Base-by-base conservation (phyloP, 1,140 invertebrate species). In the Hesperophylax magnus region DNA sequence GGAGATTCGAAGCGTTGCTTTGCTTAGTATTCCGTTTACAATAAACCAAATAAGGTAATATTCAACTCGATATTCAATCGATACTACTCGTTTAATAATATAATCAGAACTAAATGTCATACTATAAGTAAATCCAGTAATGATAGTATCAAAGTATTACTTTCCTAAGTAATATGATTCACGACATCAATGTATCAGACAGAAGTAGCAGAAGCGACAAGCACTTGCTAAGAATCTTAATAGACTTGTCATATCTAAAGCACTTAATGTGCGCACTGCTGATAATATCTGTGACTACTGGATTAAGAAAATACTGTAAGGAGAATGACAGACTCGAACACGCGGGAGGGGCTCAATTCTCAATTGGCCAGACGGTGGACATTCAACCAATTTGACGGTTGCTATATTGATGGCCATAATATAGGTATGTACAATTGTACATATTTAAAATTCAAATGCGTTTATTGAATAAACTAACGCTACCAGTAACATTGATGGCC, bases 211-310 rank as follows among this genome's bases (percentile, higher is more conserved):
- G 27, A 27, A 31, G 24, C 22, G 22, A 65, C 63, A 65, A 65
- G 58, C 58, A 24, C 18, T 61, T 61, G 58, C 58, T 24, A 61
- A 65, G 22, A 27, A 47, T 71, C n/a, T 39, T 52, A 31, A 67
- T 67, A 67, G 11, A 67, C 24, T 31, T 34, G 63, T 67, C 63
- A 34, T 31, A 71, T 71, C 67, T 52, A 11, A 71, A 71, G 67
- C 67, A 47, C 67, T 71, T 71, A 71, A 71, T 71, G 67, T 71
- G 22, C 34, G 34, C 67, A 47, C 1, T 65, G 17, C 27, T 8
- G 39, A 47, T 47, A 71, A 52, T 24, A 71, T 71, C 67, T 52
- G 7, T 17, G 15, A 47, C 67, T 71, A 71, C 67, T 47, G 67
- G 67, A 71, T 20, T 65, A 61, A 61, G 20, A 61, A 61, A 20